Evolutionary conservation across 2,888 invertebrate genomes (phyloP).

Genomic region (Philereme vetulata): DNA sequence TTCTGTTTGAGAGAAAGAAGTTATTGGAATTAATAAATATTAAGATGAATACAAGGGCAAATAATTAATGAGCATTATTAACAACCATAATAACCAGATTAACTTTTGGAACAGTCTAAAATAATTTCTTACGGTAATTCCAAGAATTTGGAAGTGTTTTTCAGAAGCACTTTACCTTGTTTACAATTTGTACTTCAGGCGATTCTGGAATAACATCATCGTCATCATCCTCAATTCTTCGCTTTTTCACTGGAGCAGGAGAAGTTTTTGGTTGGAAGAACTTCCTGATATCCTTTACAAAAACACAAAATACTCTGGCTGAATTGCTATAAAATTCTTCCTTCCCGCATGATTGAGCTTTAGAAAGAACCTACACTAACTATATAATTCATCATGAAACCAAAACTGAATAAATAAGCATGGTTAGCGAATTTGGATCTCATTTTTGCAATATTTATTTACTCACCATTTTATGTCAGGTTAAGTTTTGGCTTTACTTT

Average conservation of each 20-base stretch:
- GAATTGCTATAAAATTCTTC: no score
- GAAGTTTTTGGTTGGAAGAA: slow-evolving; percentile 75
- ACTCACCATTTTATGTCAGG: background rate
- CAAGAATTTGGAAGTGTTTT: background rate
- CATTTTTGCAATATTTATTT: background rate
- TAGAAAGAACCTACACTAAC: no score
- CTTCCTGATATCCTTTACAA: slow-evolving; percentile 85
- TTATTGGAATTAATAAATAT: no score
- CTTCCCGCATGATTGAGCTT: no score
- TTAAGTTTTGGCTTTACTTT: background rate
- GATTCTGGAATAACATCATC: slow-evolving; percentile 85
- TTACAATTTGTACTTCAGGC: slow-evolving; percentile 79
- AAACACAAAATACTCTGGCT: slow-evolving; percentile 1
- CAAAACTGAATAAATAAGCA: no score
- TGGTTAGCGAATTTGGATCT: no score
- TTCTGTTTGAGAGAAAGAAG: slow-evolving; percentile 36
- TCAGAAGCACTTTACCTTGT: slow-evolving; percentile 54
- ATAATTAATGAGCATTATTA: no score
- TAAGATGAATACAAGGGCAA: no score
- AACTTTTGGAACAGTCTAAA: no score
- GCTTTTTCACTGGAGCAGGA: slow-evolving; percentile 40
- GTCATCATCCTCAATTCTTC: slow-evolving; percentile 59
- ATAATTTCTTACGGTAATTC: no score
- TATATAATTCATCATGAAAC: no score
- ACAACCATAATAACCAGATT: no score